phyloP scores from a whole-genome alignment of 1,140 invertebrate species.

The Drosophila kikkawai region DNA sequence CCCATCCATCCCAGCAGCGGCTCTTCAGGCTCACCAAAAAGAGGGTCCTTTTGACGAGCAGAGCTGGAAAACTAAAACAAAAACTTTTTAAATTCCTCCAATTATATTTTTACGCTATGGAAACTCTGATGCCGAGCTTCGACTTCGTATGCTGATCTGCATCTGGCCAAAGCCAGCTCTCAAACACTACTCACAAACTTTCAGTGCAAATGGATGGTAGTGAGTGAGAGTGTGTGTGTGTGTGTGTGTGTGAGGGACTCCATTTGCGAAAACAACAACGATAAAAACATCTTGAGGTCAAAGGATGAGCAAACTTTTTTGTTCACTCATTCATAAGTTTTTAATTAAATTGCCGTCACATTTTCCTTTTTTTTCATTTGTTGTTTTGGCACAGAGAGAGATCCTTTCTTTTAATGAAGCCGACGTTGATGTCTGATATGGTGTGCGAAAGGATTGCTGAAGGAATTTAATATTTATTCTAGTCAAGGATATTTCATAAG shows the following conservation, averaged over 20 bases:
- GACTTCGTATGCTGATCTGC: conserved; percentile 68
- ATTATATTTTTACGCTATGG: conserved; percentile 83
- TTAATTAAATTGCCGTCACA: conserved; percentile 83
- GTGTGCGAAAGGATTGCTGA: conserved; percentile 9
- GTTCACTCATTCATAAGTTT: conserved; percentile 83
- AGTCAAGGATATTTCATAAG: neutral
- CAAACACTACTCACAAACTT: conserved; percentile 49
- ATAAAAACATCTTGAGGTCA: conserved; percentile 81
- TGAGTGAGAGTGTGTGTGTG: neutral
- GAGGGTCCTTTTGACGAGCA: conserved; percentile 36
- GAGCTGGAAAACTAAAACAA: conserved; percentile 43
- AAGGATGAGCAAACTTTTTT: conserved; percentile 81
- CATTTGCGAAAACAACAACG: conserved; percentile 79
- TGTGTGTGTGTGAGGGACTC: conserved; percentile 36
- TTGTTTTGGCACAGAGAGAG: conserved; percentile 40
- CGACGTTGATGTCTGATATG: conserved; percentile 27
- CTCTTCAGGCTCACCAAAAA: neutral
- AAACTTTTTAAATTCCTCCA: conserved; percentile 75
- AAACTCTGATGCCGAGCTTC: conserved; percentile 58
- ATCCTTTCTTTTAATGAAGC: conserved; percentile 61
- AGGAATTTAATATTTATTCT: conserved; percentile 26
- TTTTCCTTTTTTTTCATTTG: conserved; percentile 35
- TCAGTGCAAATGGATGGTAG: conserved; percentile 18
- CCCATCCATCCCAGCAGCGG: neutral
- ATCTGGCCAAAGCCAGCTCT: conserved; percentile 35